Conservation (phyloP, 1,140 invertebrate species). For the Anastrepha obliqua region DNA sequence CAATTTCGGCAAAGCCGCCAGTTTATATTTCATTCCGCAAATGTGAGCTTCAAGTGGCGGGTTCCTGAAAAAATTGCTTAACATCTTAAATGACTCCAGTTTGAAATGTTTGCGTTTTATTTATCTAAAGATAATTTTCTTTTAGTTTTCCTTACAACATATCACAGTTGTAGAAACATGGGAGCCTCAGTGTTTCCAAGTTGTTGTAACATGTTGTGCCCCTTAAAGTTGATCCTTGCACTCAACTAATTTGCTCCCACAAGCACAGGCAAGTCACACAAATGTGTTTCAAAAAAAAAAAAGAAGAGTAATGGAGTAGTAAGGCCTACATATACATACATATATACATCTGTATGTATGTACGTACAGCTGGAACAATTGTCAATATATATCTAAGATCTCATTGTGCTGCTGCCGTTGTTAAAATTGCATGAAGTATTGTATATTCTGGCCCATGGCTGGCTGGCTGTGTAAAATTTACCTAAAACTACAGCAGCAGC, state of each 20-base stretch:
- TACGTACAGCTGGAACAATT: background rate
- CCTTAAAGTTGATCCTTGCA: constrained; percentile 29
- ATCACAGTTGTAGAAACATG: background rate
- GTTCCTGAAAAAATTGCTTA: no score
- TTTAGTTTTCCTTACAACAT: background rate
- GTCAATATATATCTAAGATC: constrained; percentile 36
- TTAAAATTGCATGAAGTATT: constrained; percentile 42
- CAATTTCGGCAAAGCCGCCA: no score
- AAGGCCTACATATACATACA: background rate
- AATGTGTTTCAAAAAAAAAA: background rate
- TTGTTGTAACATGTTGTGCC: background rate
- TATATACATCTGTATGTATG: background rate
- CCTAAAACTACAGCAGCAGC: constrained; percentile 55
- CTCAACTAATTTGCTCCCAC: constrained; percentile 53
- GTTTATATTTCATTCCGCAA: no score
- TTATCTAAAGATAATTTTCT: background rate
- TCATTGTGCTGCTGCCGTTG: constrained; percentile 44
- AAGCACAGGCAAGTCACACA: background rate
- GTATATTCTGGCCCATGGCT: background rate
- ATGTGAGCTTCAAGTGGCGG: no score
- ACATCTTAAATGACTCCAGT: no score
- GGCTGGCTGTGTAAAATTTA: constrained; percentile 2
- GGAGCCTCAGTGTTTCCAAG: background rate
- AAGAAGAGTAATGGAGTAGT: background rate
- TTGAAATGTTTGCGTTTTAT: no score